A percentile compares a stretch with the other conserved stretches of the same genome.
These are phyloP conservation scores for Dicerorhinus sumatrensis DNA, from an alignment of 2,113 vertebrate species.

Conservation along the genomic window DNA sequence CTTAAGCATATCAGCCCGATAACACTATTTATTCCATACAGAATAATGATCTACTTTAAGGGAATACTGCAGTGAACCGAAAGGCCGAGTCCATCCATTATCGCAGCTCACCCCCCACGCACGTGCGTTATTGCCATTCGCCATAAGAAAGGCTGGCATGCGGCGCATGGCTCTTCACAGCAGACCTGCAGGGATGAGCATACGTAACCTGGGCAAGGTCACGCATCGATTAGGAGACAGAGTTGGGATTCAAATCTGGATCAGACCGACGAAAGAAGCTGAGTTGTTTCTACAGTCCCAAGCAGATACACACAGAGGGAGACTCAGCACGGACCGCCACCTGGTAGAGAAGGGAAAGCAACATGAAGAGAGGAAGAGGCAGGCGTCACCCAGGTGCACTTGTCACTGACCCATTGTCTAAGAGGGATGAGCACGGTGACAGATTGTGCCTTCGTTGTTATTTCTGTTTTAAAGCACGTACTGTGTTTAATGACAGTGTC, in stretches of 20 bases:
- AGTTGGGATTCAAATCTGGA: not conserved
- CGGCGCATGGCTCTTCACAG: fast-evolving
- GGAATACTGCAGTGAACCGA: conserved; percentile 68
- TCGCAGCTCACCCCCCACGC: conserved; percentile 52
- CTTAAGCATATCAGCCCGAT: conserved; percentile 84
- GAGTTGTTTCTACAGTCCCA: fast-evolving
- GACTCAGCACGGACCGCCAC: not conserved
- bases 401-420: not conserved
- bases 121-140: not conserved
- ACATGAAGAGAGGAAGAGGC: not conserved
- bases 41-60: conserved; percentile 86
- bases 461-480: conserved; percentile 29
- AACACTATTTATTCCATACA: conserved; percentile 87
- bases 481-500: not conserved
- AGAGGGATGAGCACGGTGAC: not conserved
- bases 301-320: not conserved
- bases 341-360: not conserved
- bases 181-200: not conserved
- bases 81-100: conserved; percentile 76
- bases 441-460: not conserved
- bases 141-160: fast-evolving
- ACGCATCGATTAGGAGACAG: not conserved
- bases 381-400: fast-evolving
- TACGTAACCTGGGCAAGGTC: not conserved
- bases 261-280: not conserved